Evolutionary conservation across 2,113 vertebrate species (phyloP).

Genomic region (Octodon degus): DNA sequence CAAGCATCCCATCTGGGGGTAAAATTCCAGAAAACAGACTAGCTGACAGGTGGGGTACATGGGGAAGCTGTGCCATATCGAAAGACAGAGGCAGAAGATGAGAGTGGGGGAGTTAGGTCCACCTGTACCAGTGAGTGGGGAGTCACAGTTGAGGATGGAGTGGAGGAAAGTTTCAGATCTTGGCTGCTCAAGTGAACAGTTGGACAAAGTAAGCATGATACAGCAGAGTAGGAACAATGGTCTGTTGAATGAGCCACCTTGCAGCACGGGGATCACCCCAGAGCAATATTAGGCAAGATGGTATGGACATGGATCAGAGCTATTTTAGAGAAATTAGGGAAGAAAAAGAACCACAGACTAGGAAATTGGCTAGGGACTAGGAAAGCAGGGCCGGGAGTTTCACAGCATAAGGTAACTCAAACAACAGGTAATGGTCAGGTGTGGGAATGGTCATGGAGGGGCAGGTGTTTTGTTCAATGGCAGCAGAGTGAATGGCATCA

Average conservation of each 20-base stretch:
- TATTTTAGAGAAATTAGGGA: neutral
- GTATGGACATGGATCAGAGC: neutral
- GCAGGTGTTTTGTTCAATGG: neutral
- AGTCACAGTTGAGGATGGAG: neutral
- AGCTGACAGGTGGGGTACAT: too few relatives aligned
- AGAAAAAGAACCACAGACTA: neutral
- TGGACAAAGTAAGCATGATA: neutral
- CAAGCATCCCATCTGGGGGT: neutral
- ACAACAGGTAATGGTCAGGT: neutral
- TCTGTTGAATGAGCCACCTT: neutral
- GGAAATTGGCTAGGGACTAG: neutral
- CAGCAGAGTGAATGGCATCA: neutral
- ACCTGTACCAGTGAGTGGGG: neutral
- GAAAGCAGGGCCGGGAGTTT: neutral
- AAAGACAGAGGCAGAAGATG: neutral
- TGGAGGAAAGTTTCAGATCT: neutral
- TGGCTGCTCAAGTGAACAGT: neutral
- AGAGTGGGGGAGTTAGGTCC: neutral
- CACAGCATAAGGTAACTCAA: neutral
- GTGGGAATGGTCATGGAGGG: neutral
- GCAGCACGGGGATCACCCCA: neutral
- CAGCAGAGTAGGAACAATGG: neutral
- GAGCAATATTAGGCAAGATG: neutral
- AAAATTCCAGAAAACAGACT: neutral
- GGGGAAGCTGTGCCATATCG: neutral